A percentile compares a stretch with the other conserved stretches of the same genome.
These are phyloP conservation scores for Brachyptera risi DNA, from an alignment of 2,888 invertebrate genomes.

Conservation along the genomic window DNA sequence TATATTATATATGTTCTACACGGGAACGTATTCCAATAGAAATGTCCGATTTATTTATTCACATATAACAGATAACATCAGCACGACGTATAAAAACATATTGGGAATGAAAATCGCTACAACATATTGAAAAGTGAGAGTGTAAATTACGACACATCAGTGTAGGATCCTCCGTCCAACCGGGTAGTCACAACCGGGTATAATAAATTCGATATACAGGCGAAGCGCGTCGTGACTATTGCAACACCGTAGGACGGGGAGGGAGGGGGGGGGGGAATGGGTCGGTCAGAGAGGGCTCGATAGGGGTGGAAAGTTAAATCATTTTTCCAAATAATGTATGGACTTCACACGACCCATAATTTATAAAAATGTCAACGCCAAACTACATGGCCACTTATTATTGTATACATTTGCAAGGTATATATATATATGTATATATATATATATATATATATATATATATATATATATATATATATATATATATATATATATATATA, in stretches of 20 bases:
- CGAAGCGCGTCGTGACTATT: not conserved
- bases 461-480: too few relatives aligned
- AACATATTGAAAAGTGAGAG: conserved; percentile 10
- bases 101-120: too few relatives aligned
- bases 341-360: conserved; percentile 1
- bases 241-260: not conserved
- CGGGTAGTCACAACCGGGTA: not conserved
- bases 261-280: not conserved
- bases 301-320: conserved; percentile 1
- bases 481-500: too few relatives aligned
- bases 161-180: not conserved
- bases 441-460: too few relatives aligned
- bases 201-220: conserved; percentile 6
- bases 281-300: not conserved
- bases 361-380: conserved; percentile 8
- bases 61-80: too few relatives aligned
- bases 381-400: not conserved
- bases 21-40: too few relatives aligned
- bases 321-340: conserved; percentile 2
- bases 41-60: too few relatives aligned
- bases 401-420: too few relatives aligned
- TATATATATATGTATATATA: not conserved
- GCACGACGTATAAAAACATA: too few relatives aligned
- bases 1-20: too few relatives aligned
- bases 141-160: conserved; percentile 1